Percentiles rank a stretch among this genome's conserved stretches.
Evolutionary conservation across 2,113 vertebrate species (phyloP).

Genomic region (Silurus asotus): DNA sequence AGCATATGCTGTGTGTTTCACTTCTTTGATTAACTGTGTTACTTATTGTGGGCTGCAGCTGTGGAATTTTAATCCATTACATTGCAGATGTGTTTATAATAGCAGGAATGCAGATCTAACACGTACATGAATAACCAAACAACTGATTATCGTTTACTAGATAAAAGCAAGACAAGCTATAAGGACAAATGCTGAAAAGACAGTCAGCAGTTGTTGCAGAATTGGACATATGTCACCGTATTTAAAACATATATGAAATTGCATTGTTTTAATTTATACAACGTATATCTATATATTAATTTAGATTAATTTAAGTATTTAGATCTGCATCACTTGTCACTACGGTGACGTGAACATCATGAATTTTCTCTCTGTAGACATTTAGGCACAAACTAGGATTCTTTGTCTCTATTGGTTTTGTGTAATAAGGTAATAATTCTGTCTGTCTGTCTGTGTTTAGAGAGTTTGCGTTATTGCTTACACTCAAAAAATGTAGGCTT

Average conservation of each 20-base stretch:
- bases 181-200: not conserved
- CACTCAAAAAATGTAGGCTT: not conserved
- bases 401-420: not conserved
- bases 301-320: too few species aligned
- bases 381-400: not conserved
- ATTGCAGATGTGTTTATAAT: not conserved
- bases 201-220: not conserved
- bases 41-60: not conserved
- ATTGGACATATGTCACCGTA: not conserved
- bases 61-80: not conserved
- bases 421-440: not conserved
- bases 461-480: not conserved
- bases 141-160: not conserved
- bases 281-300: too few species aligned
- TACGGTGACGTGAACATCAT: not conserved
- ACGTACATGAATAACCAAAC: not conserved
- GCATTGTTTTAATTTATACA: too few species aligned
- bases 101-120: not conserved
- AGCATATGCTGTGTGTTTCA: not conserved
- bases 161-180: not conserved
- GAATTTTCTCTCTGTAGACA: not conserved
- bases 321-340: not conserved
- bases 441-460: not conserved
- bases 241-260: too few species aligned
- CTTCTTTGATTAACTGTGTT: not conserved